phyloP scores from a whole-genome alignment of 1,140 invertebrate species.

The Pachyrhynchus sulphureomaculatus region DNA sequence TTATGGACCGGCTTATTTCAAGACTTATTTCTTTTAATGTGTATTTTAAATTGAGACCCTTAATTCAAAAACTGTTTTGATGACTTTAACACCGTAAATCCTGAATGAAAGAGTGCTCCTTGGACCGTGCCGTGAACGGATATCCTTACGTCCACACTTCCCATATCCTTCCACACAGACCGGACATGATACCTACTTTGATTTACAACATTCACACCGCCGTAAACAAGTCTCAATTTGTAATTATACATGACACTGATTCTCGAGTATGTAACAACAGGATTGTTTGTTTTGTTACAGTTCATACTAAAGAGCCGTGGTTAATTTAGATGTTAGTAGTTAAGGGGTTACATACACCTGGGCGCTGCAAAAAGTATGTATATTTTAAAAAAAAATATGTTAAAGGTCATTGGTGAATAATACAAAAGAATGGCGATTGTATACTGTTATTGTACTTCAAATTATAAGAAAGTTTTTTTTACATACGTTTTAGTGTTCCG shows the following conservation, averaged over 20 bases:
- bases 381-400: too few species aligned
- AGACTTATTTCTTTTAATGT: too few species aligned
- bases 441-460: too few species aligned
- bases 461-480: too few species aligned
- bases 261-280: conserved; percentile 3
- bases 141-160: conserved; percentile 42
- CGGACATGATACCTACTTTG: conserved; percentile 32
- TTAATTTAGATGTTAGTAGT: background rate
- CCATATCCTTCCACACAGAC: conserved; percentile 30
- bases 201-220: conserved; percentile 27
- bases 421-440: too few species aligned
- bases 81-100: conserved; percentile 42
- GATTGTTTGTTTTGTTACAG: conserved; percentile 2
- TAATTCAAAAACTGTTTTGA: conserved; percentile 1
- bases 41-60: background rate
- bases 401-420: too few species aligned
- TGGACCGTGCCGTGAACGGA: conserved; percentile 45
- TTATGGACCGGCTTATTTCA: too few species aligned
- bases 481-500: too few species aligned
- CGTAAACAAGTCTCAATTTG: conserved; percentile 25
- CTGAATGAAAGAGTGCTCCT: conserved; percentile 40
- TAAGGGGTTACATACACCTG: too few species aligned
- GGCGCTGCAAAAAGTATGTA: too few species aligned
- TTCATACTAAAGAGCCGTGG: background rate
- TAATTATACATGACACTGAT: conserved; percentile 21